phyloP scores from a whole-genome alignment of 1,140 invertebrate species.

The Episyrphus balteatus region DNA sequence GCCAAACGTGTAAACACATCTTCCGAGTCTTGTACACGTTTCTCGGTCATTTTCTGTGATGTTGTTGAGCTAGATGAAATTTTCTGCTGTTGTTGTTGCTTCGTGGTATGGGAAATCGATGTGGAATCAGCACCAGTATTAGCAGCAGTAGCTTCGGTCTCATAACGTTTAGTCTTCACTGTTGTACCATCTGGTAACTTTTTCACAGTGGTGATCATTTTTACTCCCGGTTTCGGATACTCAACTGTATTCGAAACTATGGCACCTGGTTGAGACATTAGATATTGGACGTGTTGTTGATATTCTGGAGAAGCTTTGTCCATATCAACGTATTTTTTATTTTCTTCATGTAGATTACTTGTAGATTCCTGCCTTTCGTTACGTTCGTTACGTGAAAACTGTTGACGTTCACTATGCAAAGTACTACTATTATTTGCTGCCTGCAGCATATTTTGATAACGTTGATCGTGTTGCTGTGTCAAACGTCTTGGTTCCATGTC shows the following conservation, averaged over 20 bases:
- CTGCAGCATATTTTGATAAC: neutral
- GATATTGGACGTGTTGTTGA: slow-evolving; percentile 28
- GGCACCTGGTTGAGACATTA: slow-evolving; percentile 32
- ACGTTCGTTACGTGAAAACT: too few relatives aligned
- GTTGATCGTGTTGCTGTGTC: slow-evolving; percentile 19
- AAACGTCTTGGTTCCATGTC: slow-evolving; percentile 1
- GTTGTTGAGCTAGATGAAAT: slow-evolving; percentile 8
- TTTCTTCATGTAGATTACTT: slow-evolving; percentile 19
- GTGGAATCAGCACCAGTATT: slow-evolving; percentile 1
- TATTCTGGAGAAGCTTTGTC: slow-evolving; percentile 32
- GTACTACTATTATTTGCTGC: slow-evolving; percentile 10
- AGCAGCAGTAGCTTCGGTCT: slow-evolving; percentile 39
- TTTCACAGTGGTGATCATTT: slow-evolving; percentile 49
- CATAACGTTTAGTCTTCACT: slow-evolving; percentile 50
- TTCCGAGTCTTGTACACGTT: slow-evolving; percentile 9
- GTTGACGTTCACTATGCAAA: too few relatives aligned
- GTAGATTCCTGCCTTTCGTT: too few relatives aligned
- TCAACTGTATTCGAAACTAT: slow-evolving; percentile 45
- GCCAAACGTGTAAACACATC: slow-evolving; percentile 1
- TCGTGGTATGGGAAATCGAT: slow-evolving; percentile 1
- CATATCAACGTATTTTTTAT: slow-evolving; percentile 33
- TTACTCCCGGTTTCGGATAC: slow-evolving; percentile 49
- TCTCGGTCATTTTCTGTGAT: slow-evolving; percentile 5
- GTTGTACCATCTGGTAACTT: slow-evolving; percentile 50
- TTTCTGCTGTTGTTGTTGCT: slow-evolving; percentile 6